These are phyloP conservation scores for Eospalax fontanierii DNA, from an alignment of 2,797 vertebrate genomes.

Conservation along the genomic window DNA sequence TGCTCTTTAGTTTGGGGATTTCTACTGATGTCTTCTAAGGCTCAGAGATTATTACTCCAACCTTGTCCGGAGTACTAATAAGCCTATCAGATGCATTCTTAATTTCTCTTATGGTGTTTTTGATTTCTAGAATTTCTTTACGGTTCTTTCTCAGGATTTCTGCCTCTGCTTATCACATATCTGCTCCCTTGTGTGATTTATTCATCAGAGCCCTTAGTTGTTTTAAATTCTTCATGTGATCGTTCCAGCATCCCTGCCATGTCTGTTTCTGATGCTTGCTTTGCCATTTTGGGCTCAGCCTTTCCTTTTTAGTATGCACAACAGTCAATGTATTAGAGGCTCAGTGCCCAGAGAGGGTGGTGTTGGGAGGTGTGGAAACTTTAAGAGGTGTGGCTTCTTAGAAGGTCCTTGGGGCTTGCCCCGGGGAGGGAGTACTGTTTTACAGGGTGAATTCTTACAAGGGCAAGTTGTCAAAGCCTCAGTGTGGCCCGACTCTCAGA, in stretches of 20 bases:
- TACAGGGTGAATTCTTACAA: background rate
- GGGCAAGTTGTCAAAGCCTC: background rate
- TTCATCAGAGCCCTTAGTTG: background rate
- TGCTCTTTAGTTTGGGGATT: background rate
- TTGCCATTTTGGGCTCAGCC: background rate
- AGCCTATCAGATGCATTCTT: background rate
- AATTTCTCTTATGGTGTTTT: background rate
- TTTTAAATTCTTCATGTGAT: background rate
- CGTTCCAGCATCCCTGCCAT: background rate
- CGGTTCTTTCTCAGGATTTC: background rate
- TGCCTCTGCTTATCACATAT: background rate
- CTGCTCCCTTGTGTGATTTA: background rate
- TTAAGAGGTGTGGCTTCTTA: background rate
- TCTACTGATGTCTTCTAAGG: background rate
- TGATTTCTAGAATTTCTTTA: background rate
- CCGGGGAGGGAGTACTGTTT: background rate
- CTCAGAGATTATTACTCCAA: background rate
- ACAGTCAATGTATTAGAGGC: background rate
- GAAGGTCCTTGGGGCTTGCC: background rate
- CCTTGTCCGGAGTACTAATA: background rate
- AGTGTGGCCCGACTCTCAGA: background rate
- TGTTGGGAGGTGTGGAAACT: background rate
- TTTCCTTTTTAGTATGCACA: background rate
- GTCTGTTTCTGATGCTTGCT: background rate
- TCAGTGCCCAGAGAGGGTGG: background rate